Conservation (phyloP, 2,797 vertebrate species). For the Pipistrellus pipistrellus region DNA sequence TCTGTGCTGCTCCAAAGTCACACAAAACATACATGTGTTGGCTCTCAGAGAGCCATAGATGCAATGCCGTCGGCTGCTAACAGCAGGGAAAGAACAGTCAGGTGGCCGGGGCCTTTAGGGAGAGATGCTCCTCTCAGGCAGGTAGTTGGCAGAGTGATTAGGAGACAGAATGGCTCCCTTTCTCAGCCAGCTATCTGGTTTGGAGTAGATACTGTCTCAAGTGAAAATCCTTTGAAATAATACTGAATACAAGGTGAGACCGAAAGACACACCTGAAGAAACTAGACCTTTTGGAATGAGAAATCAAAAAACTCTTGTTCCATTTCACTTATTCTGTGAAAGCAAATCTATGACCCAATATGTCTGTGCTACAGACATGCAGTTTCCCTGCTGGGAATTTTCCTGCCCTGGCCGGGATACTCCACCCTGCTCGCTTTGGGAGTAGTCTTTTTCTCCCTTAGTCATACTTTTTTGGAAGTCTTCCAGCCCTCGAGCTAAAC, state of each 20-base stretch:
- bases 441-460: slow-evolving; percentile 86
- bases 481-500: slow-evolving; percentile 84
- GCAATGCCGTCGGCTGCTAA: rapidly evolving
- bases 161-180: not conserved
- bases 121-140: not conserved
- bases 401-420: slow-evolving; percentile 76
- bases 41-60: not conserved
- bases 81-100: not conserved
- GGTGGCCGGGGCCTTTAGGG: not conserved
- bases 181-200: not conserved
- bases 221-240: slow-evolving; percentile 20
- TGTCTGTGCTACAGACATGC: slow-evolving; percentile 77
- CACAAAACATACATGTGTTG: not conserved
- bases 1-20: not conserved
- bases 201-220: not conserved
- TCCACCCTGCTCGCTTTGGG: slow-evolving; percentile 87
- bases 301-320: slow-evolving; percentile 59
- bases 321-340: slow-evolving; percentile 76
- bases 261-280: slow-evolving; percentile 64
- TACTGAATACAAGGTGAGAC: not conserved
- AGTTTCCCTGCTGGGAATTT: slow-evolving; percentile 85
- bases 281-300: slow-evolving; percentile 53
- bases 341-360: slow-evolving; percentile 77
- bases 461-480: slow-evolving; percentile 85
- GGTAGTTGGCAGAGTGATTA: not conserved